Evolutionary conservation across 1,140 invertebrate genomes (phyloP), one percentile per base, ranked within the genome.

Genomic region (Hestina assimilis): DNA sequence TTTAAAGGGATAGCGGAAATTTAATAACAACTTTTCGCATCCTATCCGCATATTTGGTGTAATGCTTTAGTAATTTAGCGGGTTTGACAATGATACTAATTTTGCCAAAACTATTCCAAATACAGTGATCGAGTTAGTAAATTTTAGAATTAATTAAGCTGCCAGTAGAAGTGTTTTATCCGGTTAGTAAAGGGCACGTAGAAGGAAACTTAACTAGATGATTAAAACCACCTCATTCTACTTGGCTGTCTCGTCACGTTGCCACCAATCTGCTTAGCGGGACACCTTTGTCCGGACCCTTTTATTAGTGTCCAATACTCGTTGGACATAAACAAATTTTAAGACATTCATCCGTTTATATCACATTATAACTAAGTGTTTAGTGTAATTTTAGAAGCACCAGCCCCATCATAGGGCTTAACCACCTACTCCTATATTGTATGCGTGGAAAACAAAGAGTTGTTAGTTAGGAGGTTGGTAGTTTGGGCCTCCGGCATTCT

Each of bases 261-360:
- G 41, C 56, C 56, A 57, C 57, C 74, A 82, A 82, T 78, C 77
- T 83, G 75, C 79, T 83, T 79, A 80, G 73, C 53, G 68, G 71
- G 73, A 75, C 73, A 77, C 77, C 71, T 79, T 69, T 65, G 46
- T 58, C 45, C 43, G 43, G 68, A 76, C 72, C 71, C 70, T 74
- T 73, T 78, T 72, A 76, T 75, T 77, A 63, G 66, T 65, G 63
- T 69, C 62, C 67, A 72, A 75, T 72, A 50, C 66, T 63, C 67
- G 33, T 72, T 66, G 63, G 65, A 79, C 58, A 73, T 55, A 69
- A 68, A 72, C 65, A 65, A 69, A 74, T 77, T 75, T 58, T 28
- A 58, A 79, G 66, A 77, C 73, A 75, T 72, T 75, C 67, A 79
- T 54, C 28, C 19, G 12, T 19, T 19, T n/a, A n/a, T n/a, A n/a